Percentiles rank a stretch among this genome's conserved stretches.
phyloP scores from a whole-genome alignment of 2,888 invertebrate species.

The Tinea pellionella region DNA sequence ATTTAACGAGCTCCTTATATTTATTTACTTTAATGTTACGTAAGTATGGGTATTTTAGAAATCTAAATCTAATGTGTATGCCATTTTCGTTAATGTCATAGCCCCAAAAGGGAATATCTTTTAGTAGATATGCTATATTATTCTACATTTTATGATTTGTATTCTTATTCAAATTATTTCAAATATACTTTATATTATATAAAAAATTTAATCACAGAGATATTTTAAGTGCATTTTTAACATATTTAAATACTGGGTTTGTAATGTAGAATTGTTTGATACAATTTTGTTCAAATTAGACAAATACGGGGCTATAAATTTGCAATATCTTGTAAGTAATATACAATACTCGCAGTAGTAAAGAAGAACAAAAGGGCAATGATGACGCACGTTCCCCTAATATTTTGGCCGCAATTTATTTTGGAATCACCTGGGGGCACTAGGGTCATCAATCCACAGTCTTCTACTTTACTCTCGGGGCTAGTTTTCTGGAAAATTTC shows the following conservation, averaged over 20 bases:
- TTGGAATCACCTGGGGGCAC: conserved; percentile 44
- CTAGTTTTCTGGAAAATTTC: conserved; percentile 43
- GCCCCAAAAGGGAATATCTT: background rate
- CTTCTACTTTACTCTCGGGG: conserved; percentile 27
- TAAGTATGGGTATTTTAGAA: conserved; percentile 10
- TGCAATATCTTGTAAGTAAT: background rate
- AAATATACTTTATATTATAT: too few species aligned
- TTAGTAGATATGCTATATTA: background rate
- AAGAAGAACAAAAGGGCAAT: conserved; percentile 8
- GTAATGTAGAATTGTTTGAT: too few species aligned
- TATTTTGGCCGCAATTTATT: conserved; percentile 25
- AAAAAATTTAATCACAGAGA: too few species aligned
- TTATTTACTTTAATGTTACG: conserved; percentile 48
- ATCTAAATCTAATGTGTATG: background rate
- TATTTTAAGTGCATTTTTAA: too few species aligned
- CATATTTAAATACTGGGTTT: too few species aligned
- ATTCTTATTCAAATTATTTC: too few species aligned
- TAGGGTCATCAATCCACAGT: conserved; percentile 50
- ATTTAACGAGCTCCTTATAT: conserved; percentile 54
- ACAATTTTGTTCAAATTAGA: background rate
- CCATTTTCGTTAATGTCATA: background rate
- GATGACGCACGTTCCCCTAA: conserved; percentile 16
- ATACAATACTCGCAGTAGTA: background rate
- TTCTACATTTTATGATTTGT: background rate
- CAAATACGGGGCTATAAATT: background rate